Evolutionary conservation across 64 coral and sea anemone species (phyloP).

Genomic region (Dendronephthya gigantea): DNA sequence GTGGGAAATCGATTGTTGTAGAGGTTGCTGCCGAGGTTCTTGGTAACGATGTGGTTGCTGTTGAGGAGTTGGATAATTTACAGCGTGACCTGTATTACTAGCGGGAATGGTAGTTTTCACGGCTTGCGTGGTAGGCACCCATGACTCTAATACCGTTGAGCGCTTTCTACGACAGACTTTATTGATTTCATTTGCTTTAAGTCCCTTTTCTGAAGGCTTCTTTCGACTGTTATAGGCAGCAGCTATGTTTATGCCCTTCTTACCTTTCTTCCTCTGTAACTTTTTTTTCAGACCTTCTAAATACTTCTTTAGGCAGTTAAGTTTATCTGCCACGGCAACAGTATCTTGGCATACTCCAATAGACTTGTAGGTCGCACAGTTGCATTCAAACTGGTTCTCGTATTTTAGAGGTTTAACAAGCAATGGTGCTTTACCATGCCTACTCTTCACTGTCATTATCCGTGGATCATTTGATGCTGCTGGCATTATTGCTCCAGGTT

Average conservation of each 20-base stretch:
- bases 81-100: background rate
- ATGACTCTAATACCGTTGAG: background rate
- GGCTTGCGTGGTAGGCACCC: background rate
- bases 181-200: background rate
- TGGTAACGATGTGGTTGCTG: background rate
- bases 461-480: background rate
- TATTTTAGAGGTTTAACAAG: constrained; percentile 1
- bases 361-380: background rate
- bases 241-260: background rate
- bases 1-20: background rate
- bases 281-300: background rate
- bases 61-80: background rate
- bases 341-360: constrained; percentile 21
- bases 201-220: background rate
- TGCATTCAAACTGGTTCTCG: background rate
- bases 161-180: background rate
- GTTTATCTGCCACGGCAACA: constrained; percentile 1
- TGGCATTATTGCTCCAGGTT: background rate
- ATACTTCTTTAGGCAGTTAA: background rate
- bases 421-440: background rate
- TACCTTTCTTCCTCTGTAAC: background rate
- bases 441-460: background rate
- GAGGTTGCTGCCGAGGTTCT: background rate
- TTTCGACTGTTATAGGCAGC: background rate
- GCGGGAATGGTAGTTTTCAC: background rate